Conservation (phyloP, 2,113 vertebrate species). For the Semnopithecus entellus region DNA sequence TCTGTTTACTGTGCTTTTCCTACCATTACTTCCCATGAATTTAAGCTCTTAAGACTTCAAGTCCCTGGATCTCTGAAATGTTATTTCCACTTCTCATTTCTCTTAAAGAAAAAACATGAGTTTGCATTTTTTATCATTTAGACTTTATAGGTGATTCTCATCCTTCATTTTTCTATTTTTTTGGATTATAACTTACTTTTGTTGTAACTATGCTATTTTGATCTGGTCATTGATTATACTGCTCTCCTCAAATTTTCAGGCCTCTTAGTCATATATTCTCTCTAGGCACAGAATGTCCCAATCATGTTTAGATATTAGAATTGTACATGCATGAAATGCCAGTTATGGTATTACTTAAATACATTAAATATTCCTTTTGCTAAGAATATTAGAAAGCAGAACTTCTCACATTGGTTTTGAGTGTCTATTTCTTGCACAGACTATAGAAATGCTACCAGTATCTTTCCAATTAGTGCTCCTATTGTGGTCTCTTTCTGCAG, state of each 20-base stretch:
- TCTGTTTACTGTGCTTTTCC: neutral
- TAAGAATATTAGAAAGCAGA: neutral
- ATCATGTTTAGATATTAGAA: neutral
- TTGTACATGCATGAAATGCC: neutral
- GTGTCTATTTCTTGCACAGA: neutral
- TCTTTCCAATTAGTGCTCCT: slow-evolving; percentile 21
- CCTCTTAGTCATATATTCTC: neutral
- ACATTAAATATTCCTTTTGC: neutral
- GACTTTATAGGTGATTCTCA: neutral
- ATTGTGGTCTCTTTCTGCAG: neutral
- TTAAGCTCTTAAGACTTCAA: neutral
- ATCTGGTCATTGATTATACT: neutral
- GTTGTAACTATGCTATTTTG: neutral
- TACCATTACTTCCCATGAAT: neutral
- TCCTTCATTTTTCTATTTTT: neutral
- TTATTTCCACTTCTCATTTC: neutral
- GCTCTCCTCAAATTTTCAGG: neutral
- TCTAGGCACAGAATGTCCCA: neutral
- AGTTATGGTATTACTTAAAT: neutral
- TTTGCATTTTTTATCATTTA: neutral
- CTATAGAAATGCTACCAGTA: neutral
- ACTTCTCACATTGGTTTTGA: neutral
- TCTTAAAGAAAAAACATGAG: neutral
- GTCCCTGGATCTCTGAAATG: neutral
- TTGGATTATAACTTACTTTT: slow-evolving; percentile 2